A percentile compares a stretch with the other conserved stretches of the same genome.
Conservation (phyloP, 2,888 invertebrate species). For the Orthosia gracilis region DNA sequence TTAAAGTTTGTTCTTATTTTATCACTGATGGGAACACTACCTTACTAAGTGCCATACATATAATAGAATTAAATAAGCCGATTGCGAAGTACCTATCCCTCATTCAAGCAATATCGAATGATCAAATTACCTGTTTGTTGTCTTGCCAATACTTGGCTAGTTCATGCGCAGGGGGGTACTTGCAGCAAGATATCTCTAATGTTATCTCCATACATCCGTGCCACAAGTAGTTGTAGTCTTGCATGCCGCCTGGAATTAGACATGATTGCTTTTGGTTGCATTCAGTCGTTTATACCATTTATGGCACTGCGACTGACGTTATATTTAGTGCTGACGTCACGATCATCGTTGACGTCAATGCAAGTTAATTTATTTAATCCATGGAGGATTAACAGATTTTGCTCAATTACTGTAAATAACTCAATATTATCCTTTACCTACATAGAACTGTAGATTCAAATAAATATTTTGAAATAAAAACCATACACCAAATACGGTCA, state of each 20-base stretch:
- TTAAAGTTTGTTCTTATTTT: not conserved
- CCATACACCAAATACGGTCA: too few species aligned
- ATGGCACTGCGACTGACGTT: not conserved
- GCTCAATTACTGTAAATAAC: not conserved
- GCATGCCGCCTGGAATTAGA: conserved; percentile 94
- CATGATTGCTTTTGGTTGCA: conserved; percentile 3
- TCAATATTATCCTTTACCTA: not conserved
- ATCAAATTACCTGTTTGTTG: conserved; percentile 94
- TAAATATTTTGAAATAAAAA: too few species aligned
- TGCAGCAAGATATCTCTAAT: conserved; percentile 98
- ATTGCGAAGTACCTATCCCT: not conserved
- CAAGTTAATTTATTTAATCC: conserved; percentile 9
- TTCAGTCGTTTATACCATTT: not conserved
- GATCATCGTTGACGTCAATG: not conserved
- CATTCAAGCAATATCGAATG: not conserved
- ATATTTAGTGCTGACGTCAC: not conserved
- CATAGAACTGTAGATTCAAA: not conserved
- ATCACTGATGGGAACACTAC: not conserved
- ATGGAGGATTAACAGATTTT: not conserved
- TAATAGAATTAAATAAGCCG: not conserved
- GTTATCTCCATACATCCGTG: conserved; percentile 99
- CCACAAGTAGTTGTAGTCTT: conserved; percentile 98
- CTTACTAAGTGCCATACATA: not conserved
- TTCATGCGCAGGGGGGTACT: conserved; percentile 96
- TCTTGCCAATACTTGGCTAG: conserved; percentile 97